These are phyloP conservation scores for Nemurella pictetii DNA, from an alignment of 2,888 invertebrate species.

Conservation along the genomic window DNA sequence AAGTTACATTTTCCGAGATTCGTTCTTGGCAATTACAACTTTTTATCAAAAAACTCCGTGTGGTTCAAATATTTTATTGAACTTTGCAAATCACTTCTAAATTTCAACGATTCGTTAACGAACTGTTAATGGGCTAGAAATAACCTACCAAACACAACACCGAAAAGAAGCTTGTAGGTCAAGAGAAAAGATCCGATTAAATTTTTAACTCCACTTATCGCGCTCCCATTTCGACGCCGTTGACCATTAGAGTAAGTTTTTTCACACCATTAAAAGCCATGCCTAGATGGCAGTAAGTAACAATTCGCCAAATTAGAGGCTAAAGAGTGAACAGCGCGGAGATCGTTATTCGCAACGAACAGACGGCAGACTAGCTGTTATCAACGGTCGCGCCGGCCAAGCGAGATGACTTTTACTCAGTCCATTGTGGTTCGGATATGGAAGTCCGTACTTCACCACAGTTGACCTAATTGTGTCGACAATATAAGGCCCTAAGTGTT, in stretches of 20 bases:
- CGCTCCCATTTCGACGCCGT: background rate
- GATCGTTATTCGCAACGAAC: background rate
- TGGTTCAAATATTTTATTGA: background rate
- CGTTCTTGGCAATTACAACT: background rate
- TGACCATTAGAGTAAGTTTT: background rate
- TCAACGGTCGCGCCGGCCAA: background rate
- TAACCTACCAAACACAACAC: background rate
- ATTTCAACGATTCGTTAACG: background rate
- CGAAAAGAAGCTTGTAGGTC: background rate
- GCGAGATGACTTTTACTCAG: background rate
- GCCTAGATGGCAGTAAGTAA: background rate
- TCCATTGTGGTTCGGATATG: background rate
- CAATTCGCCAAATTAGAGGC: background rate
- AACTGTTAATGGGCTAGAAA: background rate
- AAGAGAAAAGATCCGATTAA: background rate
- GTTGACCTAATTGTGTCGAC: background rate
- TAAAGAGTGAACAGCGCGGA: background rate
- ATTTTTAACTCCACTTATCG: background rate
- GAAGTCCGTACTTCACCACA: background rate
- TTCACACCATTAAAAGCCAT: background rate
- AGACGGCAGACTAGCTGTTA: background rate
- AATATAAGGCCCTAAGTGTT: background rate
- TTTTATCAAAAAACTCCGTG: background rate
- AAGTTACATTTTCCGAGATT: background rate
- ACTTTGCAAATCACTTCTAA: background rate